These are phyloP conservation scores for Microplitis manilae DNA, from an alignment of 2,888 invertebrate species.

Conservation along the genomic window DNA sequence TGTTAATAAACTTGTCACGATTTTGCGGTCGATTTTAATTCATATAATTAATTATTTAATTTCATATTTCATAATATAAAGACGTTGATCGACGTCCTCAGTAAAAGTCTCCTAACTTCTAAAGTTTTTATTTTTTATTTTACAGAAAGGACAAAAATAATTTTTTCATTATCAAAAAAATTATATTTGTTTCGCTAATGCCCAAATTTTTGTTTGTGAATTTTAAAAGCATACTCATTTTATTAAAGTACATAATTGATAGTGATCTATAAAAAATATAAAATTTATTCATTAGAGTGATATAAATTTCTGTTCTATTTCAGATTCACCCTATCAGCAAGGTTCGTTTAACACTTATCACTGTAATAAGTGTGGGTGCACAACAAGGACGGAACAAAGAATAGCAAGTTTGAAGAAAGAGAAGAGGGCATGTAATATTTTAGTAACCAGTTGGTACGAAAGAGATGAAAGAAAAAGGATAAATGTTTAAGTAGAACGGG, in stretches of 20 bases:
- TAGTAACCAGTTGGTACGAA: conserved; percentile 31
- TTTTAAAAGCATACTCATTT: not conserved
- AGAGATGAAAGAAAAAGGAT: conserved; percentile 46
- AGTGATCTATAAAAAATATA: no score
- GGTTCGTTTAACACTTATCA: conserved; percentile 51
- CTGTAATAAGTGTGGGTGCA: conserved; percentile 4
- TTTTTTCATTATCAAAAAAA: no score
- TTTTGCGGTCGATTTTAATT: no score
- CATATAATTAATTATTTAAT: no score
- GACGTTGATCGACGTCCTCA: no score
- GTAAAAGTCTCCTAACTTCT: no score
- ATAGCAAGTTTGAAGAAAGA: not conserved
- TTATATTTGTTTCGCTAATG: no score
- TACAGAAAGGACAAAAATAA: no score
- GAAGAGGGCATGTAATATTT: conserved; percentile 17
- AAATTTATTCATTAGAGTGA: not conserved
- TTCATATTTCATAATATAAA: no score
- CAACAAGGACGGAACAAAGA: conserved; percentile 15
- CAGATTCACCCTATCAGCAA: conserved; percentile 27
- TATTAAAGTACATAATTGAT: no score
- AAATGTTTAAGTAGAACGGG: conserved; percentile 25
- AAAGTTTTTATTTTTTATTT: no score
- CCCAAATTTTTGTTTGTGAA: not conserved
- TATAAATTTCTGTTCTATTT: not conserved
- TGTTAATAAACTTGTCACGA: no score